A percentile compares a stretch with the other conserved stretches of the same genome.
These are phyloP conservation scores for Cephus rjabovi DNA, from an alignment of 2,888 invertebrate species.

Conservation along the genomic window DNA sequence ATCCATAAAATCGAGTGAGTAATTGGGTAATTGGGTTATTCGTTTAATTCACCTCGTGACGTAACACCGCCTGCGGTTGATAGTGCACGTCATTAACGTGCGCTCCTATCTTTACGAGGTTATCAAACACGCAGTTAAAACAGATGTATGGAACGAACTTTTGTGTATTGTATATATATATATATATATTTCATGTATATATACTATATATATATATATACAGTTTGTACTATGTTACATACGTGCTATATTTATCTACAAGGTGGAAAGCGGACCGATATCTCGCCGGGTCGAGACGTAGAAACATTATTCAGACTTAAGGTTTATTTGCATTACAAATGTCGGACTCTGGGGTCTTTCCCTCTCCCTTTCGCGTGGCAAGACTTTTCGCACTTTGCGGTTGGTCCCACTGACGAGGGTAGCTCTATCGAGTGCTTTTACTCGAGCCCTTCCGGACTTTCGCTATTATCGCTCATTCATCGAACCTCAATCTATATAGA, in stretches of 20 bases:
- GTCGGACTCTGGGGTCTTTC: conserved; percentile 8
- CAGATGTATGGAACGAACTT: conserved; percentile 12
- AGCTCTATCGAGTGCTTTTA: background rate
- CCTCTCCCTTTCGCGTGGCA: background rate
- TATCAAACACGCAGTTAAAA: conserved; percentile 19
- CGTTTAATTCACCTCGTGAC: conserved; percentile 29
- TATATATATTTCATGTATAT: too few relatives aligned
- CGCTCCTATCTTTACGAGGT: conserved; percentile 16
- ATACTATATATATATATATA: too few relatives aligned
- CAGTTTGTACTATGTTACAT: background rate
- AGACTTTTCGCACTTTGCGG: background rate
- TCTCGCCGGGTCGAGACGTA: conserved; percentile 2
- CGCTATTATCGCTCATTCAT: background rate
- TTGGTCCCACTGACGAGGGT: background rate
- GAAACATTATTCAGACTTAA: conserved; percentile 8
- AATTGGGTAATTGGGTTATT: conserved; percentile 33
- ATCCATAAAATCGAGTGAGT: conserved; percentile 5
- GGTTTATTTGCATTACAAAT: conserved; percentile 35
- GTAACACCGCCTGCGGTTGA: conserved; percentile 7
- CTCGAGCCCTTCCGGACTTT: background rate
- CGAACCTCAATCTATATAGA: background rate
- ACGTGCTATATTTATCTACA: background rate
- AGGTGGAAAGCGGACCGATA: conserved; percentile 3
- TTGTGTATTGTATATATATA: background rate
- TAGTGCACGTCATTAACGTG: conserved; percentile 15